Percentiles rank a stretch among this genome's conserved stretches.
Evolutionary conservation across 2,113 vertebrate species (phyloP).

Genomic region (Trichomycterus rosablanca): DNA sequence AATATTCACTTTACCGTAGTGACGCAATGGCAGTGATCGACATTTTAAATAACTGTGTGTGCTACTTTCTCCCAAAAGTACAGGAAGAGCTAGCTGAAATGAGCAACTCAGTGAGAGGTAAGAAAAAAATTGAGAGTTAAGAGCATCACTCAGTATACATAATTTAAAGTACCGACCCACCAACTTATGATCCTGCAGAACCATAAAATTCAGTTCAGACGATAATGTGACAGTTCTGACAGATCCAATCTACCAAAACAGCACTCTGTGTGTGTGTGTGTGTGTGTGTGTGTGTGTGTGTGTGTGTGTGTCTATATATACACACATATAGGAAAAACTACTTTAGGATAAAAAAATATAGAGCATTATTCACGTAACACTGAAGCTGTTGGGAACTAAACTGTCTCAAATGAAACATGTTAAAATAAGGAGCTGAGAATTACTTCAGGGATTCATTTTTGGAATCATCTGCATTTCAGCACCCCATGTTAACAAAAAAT

Average conservation of each 20-base stretch:
- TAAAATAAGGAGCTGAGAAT: slow-evolving; percentile 75
- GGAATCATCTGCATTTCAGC: slow-evolving; percentile 40
- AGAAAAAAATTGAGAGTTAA: slow-evolving; percentile 64
- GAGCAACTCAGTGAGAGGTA: slow-evolving; percentile 64
- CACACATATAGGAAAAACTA: slow-evolving; percentile 1
- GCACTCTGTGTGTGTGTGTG: slow-evolving; percentile 64
- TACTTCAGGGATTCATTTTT: slow-evolving; percentile 69
- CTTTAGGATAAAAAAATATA: slow-evolving; percentile 61
- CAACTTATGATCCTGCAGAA: slow-evolving; percentile 79
- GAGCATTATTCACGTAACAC: slow-evolving; percentile 80
- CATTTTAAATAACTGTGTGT: no score
- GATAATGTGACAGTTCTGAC: slow-evolving; percentile 85
- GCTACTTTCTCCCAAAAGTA: no score
- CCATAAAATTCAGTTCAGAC: slow-evolving; percentile 82
- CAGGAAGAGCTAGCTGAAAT: no score
- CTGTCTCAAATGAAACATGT: slow-evolving; percentile 78
- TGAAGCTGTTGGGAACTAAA: slow-evolving; percentile 70
- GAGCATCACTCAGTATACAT: slow-evolving; percentile 60
- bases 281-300: slow-evolving; percentile 64
- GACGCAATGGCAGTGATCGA: no score
- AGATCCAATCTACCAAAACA: slow-evolving; percentile 82
- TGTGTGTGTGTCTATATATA: slow-evolving; percentile 62
- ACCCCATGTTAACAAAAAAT: not conserved
- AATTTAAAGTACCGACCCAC: slow-evolving; percentile 84
- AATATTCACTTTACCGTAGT: no score